Base-by-base conservation (phyloP, 2,888 invertebrate species). In the Callyntrura guangdongensis region DNA sequence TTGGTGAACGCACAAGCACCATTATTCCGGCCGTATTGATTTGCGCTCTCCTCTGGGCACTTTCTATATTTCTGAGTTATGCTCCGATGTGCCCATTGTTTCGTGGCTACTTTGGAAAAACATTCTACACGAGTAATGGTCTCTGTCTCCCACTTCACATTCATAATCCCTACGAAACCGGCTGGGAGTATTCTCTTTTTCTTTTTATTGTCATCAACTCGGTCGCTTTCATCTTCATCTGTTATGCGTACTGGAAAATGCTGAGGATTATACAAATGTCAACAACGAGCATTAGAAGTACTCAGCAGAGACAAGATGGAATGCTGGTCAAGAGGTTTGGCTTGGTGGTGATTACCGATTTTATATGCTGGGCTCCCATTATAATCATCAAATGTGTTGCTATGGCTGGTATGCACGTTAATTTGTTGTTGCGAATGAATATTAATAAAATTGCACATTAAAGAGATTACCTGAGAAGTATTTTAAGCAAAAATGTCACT, bases 351-450 rank as follows among this genome's bases (percentile, higher is more conserved):
- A 95, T 95, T 69, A 96, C 96, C 14, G 96, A 96, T 94, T 96
- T 96, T 93, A 94, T 96, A 61, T 96, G 96, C 94, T 96, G 96
- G 96, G 95, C 96, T 86, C 96, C 96, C 2, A 95, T 96, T 47
- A 96, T 96, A 59, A 93, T 95, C 36, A 96, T 96, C 64, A 96
- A 96, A 94, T 92, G 96, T 87, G 94, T 95, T 5, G 96, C 96
- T 0, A 95, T 96, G 17, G 95, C 95, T 91, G 96, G 96, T 96
- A n/a, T n/a, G n/a, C n/a, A 94, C 94, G 93, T 17, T n/a, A n/a
- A n/a, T 36, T 36, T 36, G 36, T n/a, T 36, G 36, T 6, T 36
- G 36, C 2, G 6, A 36, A n/a, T n/a, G n/a, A n/a, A n/a, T n/a
- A n/a, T n/a, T n/a, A n/a, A n/a, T n/a, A n/a, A n/a, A n/a, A n/a